These are phyloP conservation scores for Chymomyza fuscimana DNA, from an alignment of 2,888 invertebrate genomes.

Conservation along the genomic window DNA sequence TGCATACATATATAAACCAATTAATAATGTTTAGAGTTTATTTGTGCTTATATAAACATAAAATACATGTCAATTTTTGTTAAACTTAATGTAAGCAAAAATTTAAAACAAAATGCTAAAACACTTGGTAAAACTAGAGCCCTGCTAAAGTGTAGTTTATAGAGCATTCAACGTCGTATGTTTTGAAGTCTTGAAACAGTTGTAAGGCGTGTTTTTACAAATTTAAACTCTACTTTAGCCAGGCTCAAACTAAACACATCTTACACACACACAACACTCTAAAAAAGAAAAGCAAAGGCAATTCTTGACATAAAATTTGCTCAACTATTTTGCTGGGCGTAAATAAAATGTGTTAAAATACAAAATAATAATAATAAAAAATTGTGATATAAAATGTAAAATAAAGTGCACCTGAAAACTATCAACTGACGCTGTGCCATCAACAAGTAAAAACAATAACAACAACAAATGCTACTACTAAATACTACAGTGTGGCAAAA, in stretches of 20 bases:
- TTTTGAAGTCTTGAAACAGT: too few species aligned
- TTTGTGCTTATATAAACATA: neutral
- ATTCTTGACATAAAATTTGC: conserved; percentile 56
- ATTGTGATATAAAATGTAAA: conserved; percentile 73
- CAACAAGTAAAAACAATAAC: conserved; percentile 17
- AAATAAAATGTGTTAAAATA: conserved; percentile 45
- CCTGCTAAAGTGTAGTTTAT: too few species aligned
- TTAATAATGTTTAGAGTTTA: neutral
- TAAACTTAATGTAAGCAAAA: neutral
- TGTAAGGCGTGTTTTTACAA: too few species aligned
- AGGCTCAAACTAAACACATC: neutral
- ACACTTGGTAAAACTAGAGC: neutral
- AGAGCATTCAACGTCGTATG: too few species aligned
- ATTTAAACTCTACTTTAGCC: neutral
- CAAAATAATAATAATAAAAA: conserved; percentile 43
- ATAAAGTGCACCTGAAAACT: conserved; percentile 66
- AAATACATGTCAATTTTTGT: neutral
- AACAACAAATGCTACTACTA: conserved; percentile 38
- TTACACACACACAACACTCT: neutral
- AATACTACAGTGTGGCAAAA: conserved; percentile 23
- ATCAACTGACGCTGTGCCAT: conserved; percentile 71
- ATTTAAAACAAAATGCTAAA: neutral
- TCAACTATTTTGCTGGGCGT: conserved; percentile 60
- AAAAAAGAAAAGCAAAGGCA: conserved; percentile 36
- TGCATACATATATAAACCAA: neutral